Evolutionary conservation across 64 coral and sea anemone species (phyloP).

Genomic region (Montipora foliosa): DNA sequence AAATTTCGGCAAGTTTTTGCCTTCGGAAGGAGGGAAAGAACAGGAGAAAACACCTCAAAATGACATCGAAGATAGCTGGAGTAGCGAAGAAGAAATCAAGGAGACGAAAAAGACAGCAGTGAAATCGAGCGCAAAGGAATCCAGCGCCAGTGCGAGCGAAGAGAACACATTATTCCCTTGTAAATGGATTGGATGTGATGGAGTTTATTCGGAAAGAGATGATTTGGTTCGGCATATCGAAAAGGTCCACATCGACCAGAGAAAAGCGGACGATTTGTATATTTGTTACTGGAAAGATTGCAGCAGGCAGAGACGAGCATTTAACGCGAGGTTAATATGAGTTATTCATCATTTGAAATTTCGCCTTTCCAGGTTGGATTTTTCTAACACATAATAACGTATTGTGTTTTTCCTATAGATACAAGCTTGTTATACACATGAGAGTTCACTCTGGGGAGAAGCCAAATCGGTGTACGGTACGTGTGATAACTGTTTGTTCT

Average conservation of each 20-base stretch:
- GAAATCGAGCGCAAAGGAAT: constrained; percentile 61
- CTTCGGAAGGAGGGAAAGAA: constrained; percentile 25
- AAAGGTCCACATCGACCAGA: constrained; percentile 99
- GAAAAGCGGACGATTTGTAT: constrained; percentile 97
- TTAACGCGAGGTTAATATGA: constrained; percentile 74
- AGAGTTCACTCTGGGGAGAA: constrained; percentile 97
- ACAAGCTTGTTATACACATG: constrained; percentile 99
- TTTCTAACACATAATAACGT: background rate
- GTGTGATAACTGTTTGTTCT: constrained; percentile 63
- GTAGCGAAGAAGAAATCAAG: constrained; percentile 7
- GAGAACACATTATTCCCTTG: constrained; percentile 70
- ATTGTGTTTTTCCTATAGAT: constrained; percentile 1
- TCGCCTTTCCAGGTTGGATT: background rate
- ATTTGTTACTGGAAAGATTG: constrained; percentile 98
- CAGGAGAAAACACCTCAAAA: background rate
- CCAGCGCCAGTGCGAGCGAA: constrained; percentile 48
- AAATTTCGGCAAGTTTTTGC: constrained; percentile 60
- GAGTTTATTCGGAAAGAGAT: constrained; percentile 88
- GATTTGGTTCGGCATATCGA: constrained; percentile 98
- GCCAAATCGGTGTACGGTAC: constrained; percentile 99
- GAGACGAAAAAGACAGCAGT: constrained; percentile 19
- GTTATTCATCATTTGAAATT: background rate
- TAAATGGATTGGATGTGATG: constrained; percentile 88
- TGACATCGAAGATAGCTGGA: constrained; percentile 39
- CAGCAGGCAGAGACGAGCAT: constrained; percentile 84